Evolutionary conservation across 2,888 invertebrate genomes (phyloP), one percentile per base, ranked within the genome.

Genomic region (Chymomyza amoena): DNA sequence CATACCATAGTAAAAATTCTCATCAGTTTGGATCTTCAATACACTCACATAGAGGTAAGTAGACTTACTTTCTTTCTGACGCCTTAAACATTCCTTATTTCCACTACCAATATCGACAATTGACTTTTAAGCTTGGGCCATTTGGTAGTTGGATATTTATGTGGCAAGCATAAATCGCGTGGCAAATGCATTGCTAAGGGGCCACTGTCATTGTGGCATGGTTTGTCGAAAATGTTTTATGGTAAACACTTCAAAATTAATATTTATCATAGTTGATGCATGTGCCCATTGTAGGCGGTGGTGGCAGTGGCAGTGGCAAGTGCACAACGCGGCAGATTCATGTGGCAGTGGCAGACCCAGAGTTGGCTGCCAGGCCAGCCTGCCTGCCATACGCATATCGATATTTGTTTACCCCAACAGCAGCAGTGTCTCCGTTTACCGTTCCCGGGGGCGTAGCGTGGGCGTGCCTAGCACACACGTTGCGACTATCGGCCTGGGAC

Each of bases 381-480:
- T 32, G 36, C 68, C 74, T 64, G 70, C 20, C 72, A 80, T 76
- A 82, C 80, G 85, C 80, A 80, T 78, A 82, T 69, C 68, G 73
- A 73, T 81, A 76, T 81, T 85, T 81, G 81, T 81, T 81, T 81
- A 80, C 69, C 73, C 85, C 39, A 81, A 85, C 81, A 85, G 78
- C 85, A 45, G 39, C 39, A 45, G 39, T 13, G 39, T 45, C 13
- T 64, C 13, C 63, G 68, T 36, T 65, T 77, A 65, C 63, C 39
- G 39, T 13, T 1, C 36, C 36, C 36, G 36, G 10, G 39, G 39
- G 60, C 32, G 32, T 59, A 59, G 25, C 32, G 59, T 25, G 15
- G 32, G 18, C 32, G 25, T 13, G 18, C 59, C 9, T 32, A n/a
- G 18, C 61, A 50, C 50, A 61, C 45, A 50, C 61, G 20, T 61